phyloP scores from a whole-genome alignment of 2,888 invertebrate genomes.

The Stenolophus ochropezus region DNA sequence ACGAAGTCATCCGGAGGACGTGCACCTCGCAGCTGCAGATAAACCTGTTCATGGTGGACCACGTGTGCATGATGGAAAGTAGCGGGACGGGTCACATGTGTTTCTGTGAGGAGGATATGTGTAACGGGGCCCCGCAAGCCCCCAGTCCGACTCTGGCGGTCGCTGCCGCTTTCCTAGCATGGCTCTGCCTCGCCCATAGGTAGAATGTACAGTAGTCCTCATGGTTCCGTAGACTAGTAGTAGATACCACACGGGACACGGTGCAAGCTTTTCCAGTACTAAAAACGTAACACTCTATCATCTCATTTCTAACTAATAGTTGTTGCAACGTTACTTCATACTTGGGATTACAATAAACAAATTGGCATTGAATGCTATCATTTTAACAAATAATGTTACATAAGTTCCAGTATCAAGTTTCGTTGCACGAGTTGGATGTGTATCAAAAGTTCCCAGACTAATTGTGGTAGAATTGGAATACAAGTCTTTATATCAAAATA shows the following conservation, averaged over 20 bases:
- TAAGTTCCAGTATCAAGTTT: no score
- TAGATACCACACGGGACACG: not conserved
- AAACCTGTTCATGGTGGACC: constrained; percentile 98
- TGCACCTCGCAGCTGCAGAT: constrained; percentile 96
- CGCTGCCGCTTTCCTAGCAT: constrained; percentile 54
- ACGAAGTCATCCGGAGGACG: constrained; percentile 92
- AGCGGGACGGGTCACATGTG: constrained; percentile 98
- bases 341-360: no score
- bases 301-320: not conserved
- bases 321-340: no score
- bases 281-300: not conserved
- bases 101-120: constrained; percentile 98
- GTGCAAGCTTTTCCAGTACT: not conserved
- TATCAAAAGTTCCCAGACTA: no score
- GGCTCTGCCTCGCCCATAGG: constrained; percentile 59
- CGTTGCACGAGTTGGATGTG: no score
- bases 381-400: no score
- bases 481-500: no score
- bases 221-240: constrained; percentile 42
- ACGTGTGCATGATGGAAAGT: constrained; percentile 99
- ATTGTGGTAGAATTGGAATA: no score
- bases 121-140: constrained; percentile 79
- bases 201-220: constrained; percentile 47
- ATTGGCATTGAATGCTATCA: no score
- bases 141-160: constrained; percentile 23